phyloP scores from a whole-genome alignment of 2,113 vertebrate genomes.

The Heloderma charlesbogerti region DNA sequence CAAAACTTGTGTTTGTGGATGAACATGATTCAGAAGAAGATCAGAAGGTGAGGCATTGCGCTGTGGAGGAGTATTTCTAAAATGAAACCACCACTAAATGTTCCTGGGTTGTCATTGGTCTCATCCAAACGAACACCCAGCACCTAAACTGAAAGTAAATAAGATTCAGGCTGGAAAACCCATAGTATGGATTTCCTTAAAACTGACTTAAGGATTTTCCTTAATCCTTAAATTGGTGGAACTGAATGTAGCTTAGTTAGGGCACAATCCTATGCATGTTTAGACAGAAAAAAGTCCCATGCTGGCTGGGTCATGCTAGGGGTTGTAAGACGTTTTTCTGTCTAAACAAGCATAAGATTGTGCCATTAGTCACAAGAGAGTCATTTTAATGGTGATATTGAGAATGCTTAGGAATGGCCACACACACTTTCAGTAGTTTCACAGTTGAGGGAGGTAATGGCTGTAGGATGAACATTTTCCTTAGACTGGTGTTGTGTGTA shows the following conservation, averaged over 20 bases:
- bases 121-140: not conserved
- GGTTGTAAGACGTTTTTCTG: too few species aligned
- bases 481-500: not conserved
- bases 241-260: not conserved
- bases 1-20: constrained; percentile 1
- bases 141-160: not conserved
- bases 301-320: too few species aligned
- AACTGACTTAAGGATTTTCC: not conserved
- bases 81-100: not conserved
- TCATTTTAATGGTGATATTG: not conserved
- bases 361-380: too few species aligned
- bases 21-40: constrained; percentile 7
- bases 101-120: not conserved
- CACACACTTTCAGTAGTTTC: not conserved
- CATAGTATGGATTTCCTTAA: not conserved
- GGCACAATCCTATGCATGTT: not conserved
- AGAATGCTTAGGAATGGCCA: not conserved
- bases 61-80: not conserved
- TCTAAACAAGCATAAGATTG: too few species aligned
- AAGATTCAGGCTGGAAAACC: not conserved
- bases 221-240: not conserved
- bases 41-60: not conserved
- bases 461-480: not conserved
- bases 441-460: not conserved
- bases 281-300: too few species aligned